A percentile compares a stretch with the other conserved stretches of the same genome.
phyloP scores from a whole-genome alignment of 2,113 vertebrate species.

The Camelus dromedarius region DNA sequence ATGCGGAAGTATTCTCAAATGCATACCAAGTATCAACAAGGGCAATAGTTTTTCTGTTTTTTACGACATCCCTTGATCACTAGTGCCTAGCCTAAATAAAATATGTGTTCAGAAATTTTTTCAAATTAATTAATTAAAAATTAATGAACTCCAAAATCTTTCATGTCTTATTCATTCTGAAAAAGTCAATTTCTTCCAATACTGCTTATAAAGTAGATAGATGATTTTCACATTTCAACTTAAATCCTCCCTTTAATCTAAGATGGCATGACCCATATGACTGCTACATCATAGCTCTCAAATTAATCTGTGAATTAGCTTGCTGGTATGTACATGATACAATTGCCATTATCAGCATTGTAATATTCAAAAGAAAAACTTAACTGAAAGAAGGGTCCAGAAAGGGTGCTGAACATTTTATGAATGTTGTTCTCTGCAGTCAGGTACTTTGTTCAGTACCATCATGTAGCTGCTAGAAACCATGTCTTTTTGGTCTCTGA shows the following conservation, averaged over 20 bases:
- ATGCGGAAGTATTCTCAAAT: not conserved
- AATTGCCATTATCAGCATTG: not conserved
- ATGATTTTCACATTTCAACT: not conserved
- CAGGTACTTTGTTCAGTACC: not conserved
- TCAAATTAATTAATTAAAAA: not conserved
- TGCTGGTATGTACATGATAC: not conserved
- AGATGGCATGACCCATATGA: not conserved
- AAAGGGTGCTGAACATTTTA: not conserved
- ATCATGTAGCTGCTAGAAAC: not conserved
- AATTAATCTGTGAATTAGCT: not conserved
- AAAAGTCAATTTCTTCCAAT: conserved; percentile 18
- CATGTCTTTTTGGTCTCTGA: not conserved
- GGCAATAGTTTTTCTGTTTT: not conserved
- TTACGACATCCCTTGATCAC: not conserved
- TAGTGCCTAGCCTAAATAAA: not conserved
- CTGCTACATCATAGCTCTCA: not conserved
- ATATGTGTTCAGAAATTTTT: not conserved
- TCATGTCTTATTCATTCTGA: not conserved
- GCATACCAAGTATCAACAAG: not conserved
- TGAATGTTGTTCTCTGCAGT: not conserved
- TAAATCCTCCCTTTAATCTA: not conserved
- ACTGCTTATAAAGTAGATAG: not conserved
- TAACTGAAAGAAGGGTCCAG: not conserved
- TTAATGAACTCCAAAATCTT: not conserved
- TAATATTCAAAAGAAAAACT: not conserved